A percentile compares a stretch with the other conserved stretches of the same genome.
phyloP scores from a whole-genome alignment of 2,113 vertebrate genomes.

The Barbus barbus region DNA sequence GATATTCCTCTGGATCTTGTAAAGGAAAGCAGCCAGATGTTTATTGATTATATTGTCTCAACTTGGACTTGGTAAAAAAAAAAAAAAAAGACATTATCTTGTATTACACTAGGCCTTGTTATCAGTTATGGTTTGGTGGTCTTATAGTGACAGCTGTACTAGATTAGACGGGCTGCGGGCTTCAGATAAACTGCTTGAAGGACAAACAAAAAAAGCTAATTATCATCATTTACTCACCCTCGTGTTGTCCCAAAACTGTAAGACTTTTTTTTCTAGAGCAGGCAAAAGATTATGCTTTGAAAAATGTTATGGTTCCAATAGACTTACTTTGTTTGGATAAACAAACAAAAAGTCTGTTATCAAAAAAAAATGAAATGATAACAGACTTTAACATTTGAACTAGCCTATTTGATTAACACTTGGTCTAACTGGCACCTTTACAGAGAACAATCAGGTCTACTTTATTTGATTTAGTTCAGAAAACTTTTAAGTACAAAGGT shows the following conservation, averaged over 20 bases:
- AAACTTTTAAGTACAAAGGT: neutral
- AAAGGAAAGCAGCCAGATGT: neutral
- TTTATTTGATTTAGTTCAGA: neutral
- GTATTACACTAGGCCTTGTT: neutral
- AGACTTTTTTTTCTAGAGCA: neutral
- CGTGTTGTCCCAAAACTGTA: neutral
- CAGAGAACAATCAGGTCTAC: neutral
- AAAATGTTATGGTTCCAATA: neutral
- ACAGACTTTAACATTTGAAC: neutral
- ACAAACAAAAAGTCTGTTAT: no score
- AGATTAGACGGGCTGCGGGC: neutral
- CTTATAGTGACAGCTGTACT: neutral
- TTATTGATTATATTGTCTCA: neutral
- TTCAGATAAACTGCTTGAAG: neutral
- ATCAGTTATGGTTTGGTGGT: neutral
- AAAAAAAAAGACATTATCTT: neutral
- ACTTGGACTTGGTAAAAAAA: neutral
- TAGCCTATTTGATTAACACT: neutral
- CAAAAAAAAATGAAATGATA: no score
- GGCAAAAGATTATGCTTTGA: neutral
- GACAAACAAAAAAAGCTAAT: no score
- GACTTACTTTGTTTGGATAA: neutral
- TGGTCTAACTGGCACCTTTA: neutral
- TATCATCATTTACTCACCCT: neutral
- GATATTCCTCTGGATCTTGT: neutral